Percentiles rank a stretch among this genome's conserved stretches.
These are phyloP conservation scores for Chouioia cunea DNA, from an alignment of 2,888 invertebrate genomes.

Conservation along the genomic window DNA sequence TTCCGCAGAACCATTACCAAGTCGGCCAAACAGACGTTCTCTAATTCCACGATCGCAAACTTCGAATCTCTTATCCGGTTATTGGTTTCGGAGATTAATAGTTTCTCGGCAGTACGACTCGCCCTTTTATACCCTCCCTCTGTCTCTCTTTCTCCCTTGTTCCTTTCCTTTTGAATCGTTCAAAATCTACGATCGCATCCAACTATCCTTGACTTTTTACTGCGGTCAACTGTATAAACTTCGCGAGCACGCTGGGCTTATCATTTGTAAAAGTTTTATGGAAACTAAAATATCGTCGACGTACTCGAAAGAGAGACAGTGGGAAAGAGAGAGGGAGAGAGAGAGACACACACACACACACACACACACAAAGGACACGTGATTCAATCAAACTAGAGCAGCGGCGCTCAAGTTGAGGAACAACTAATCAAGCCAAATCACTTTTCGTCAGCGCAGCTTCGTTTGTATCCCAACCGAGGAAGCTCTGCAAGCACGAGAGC, in stretches of 20 bases:
- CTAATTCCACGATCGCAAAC: slow-evolving; percentile 47
- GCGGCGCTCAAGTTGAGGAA: slow-evolving; percentile 23
- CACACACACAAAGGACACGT: not conserved
- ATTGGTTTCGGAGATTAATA: slow-evolving; percentile 45
- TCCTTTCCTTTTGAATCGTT: slow-evolving; percentile 10
- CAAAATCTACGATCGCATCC: slow-evolving; percentile 26
- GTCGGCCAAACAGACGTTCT: slow-evolving; percentile 29
- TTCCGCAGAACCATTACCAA: slow-evolving; percentile 27
- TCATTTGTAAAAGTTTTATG: too few relatives aligned
- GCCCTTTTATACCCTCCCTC: not conserved
- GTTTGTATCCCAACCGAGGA: not conserved
- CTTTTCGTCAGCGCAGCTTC: slow-evolving; percentile 27
- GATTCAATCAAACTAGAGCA: slow-evolving; percentile 41
- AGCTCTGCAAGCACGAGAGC: not conserved
- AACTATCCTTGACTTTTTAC: slow-evolving; percentile 10
- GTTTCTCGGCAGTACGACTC: not conserved
- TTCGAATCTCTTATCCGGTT: slow-evolving; percentile 46
- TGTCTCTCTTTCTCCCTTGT: not conserved
- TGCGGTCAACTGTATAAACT: slow-evolving; percentile 15
- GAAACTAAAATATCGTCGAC: too few relatives aligned
- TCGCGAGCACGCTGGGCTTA: too few relatives aligned
- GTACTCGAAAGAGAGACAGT: not conserved
- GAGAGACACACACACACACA: not conserved
- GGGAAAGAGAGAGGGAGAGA: slow-evolving; percentile 6
- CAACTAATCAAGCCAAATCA: slow-evolving; percentile 44